Conservation (phyloP, 2,113 vertebrate genomes). For the Rostratula benghalensis region DNA sequence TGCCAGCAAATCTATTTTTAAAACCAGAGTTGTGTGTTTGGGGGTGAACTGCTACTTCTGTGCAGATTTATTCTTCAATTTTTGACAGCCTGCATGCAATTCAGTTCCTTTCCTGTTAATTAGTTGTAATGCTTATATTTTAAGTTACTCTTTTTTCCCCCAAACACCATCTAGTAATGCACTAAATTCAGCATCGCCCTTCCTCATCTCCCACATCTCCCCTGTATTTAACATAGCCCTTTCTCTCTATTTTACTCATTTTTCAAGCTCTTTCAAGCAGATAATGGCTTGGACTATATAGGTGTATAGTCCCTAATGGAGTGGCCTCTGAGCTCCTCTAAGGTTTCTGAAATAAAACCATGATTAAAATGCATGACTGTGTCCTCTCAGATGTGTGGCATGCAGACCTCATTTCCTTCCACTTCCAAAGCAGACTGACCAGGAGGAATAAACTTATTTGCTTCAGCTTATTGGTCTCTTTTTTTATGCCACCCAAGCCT, state of each 20-base stretch:
- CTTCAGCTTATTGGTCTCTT: neutral
- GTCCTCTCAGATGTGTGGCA: neutral
- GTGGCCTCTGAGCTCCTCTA: neutral
- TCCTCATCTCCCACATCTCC: rapidly evolving
- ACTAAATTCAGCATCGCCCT: neutral
- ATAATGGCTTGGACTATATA: neutral
- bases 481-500: neutral
- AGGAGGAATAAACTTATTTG: neutral
- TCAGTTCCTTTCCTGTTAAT: neutral
- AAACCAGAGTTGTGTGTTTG: neutral
- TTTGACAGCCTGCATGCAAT: neutral
- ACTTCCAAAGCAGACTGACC: neutral
- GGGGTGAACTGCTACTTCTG: neutral
- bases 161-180: neutral
- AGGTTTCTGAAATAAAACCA: neutral
- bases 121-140: neutral
- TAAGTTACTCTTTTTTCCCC: neutral
- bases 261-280: neutral
- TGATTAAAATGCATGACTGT: neutral
- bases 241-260: neutral
- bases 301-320: neutral
- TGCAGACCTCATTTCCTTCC: neutral
- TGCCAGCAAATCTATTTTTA: neutral
- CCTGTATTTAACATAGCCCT: neutral
- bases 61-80: neutral